Evolutionary conservation across 35 echinoderm and acorn worm species (phyloP).

Genomic region (Strongylocentrotus purpuratus): DNA sequence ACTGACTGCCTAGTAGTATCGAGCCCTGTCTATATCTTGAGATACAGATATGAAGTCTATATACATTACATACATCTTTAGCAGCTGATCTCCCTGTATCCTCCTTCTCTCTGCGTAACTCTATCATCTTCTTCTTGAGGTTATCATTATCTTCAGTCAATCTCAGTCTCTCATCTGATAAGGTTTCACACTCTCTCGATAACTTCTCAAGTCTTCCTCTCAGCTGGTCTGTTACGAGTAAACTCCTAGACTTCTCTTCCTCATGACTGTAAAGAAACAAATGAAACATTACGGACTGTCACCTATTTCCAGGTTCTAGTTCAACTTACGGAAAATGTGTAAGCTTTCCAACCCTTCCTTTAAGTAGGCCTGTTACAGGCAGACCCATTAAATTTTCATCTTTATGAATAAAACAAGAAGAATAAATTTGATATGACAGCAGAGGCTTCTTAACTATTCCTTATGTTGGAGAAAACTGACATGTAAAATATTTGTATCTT

Average conservation of each 20-base stretch:
- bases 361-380: too few species aligned
- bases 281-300: neutral
- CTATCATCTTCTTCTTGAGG: slow-evolving; percentile 68
- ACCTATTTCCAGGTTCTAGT: neutral
- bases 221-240: slow-evolving; percentile 61
- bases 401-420: too few species aligned
- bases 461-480: too few species aligned
- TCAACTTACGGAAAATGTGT: too few species aligned
- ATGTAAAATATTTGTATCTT: too few species aligned
- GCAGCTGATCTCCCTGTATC: slow-evolving; percentile 58
- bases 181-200: slow-evolving; percentile 70
- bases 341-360: too few species aligned
- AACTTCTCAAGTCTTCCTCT: slow-evolving; percentile 66
- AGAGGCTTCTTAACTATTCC: too few species aligned
- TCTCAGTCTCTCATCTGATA: slow-evolving; percentile 85
- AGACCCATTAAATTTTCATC: too few species aligned
- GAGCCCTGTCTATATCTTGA: too few species aligned
- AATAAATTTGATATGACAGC: too few species aligned
- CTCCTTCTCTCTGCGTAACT: slow-evolving; percentile 71
- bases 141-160: slow-evolving; percentile 78
- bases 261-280: slow-evolving; percentile 66
- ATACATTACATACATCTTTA: slow-evolving; percentile 62
- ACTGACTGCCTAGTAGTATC: too few species aligned
- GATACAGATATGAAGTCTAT: neutral
- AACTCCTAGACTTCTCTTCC: slow-evolving; percentile 74